Conservation (phyloP, 2,888 invertebrate species). For the Agelastica alni region DNA sequence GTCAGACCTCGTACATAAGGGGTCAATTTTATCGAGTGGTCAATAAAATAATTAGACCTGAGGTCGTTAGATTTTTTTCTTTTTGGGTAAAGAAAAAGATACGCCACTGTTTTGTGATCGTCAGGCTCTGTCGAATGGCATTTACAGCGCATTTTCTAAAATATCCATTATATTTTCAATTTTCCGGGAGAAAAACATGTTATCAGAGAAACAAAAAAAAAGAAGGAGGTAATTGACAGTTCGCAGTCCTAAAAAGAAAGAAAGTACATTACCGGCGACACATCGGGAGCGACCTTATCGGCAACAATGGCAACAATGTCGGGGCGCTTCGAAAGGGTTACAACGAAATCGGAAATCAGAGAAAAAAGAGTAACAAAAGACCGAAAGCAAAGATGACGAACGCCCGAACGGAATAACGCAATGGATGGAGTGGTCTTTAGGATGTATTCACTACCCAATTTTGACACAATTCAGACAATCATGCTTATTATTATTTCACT, state of each 20-base stretch:
- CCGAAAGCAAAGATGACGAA: constrained; percentile 35
- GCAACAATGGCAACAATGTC: constrained; percentile 49
- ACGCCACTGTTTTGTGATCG: no score
- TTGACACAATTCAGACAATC: constrained; percentile 51
- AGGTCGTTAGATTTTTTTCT: no score
- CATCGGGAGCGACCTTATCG: constrained; percentile 45
- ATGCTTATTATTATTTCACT: constrained; percentile 44
- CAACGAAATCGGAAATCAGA: constrained; percentile 53
- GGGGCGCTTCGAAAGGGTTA: constrained; percentile 52
- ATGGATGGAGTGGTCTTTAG: constrained; percentile 52
- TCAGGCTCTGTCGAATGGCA: no score
- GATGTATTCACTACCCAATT: constrained; percentile 52
- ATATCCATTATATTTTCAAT: background rate
- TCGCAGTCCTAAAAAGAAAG: constrained; percentile 36
- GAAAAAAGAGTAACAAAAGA: constrained; percentile 50
- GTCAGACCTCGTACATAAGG: no score
- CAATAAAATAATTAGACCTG: no score
- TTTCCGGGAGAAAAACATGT: background rate
- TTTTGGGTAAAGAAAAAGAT: no score
- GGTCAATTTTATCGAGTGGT: no score
- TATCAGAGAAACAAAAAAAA: constrained; percentile 5
- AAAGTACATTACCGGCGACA: constrained; percentile 45
- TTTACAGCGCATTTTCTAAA: background rate
- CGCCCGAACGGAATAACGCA: constrained; percentile 51
- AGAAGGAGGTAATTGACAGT: constrained; percentile 8